Percentiles rank a stretch among this genome's conserved stretches.
Conservation (phyloP, 2,113 vertebrate genomes). For the Melanocharis versteri region DNA sequence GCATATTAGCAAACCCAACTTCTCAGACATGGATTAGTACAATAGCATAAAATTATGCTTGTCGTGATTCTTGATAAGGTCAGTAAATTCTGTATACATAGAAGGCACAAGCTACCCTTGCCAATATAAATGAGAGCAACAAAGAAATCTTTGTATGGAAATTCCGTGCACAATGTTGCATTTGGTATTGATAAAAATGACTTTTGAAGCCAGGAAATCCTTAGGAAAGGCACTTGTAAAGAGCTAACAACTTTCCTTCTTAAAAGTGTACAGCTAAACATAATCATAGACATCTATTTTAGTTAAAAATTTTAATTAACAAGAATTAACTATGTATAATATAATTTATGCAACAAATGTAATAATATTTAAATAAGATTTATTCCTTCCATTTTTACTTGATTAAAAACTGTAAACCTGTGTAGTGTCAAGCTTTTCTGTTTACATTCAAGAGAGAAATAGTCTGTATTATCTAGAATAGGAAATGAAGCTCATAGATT, state of each 20-base stretch:
- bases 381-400: conserved; percentile 16
- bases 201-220: not conserved
- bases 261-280: not conserved
- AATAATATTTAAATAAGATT: conserved; percentile 25
- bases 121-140: not conserved
- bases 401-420: conserved; percentile 25
- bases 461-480: not conserved
- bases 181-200: not conserved
- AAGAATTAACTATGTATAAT: not conserved
- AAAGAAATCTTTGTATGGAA: not conserved
- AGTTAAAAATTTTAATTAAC: not conserved
- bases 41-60: not conserved
- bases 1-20: not conserved
- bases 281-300: not conserved
- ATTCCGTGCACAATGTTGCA: not conserved
- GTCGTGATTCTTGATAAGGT: not conserved
- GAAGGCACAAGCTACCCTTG: not conserved
- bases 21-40: not conserved
- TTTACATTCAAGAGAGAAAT: not conserved
- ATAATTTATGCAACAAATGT: conserved; percentile 11
- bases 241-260: not conserved
- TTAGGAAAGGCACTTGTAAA: not conserved
- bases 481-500: not conserved
- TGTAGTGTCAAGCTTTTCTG: not conserved
- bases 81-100: not conserved